Base-by-base conservation (phyloP, 2,797 vertebrate species). In the Sebastiscus tertius region DNA sequence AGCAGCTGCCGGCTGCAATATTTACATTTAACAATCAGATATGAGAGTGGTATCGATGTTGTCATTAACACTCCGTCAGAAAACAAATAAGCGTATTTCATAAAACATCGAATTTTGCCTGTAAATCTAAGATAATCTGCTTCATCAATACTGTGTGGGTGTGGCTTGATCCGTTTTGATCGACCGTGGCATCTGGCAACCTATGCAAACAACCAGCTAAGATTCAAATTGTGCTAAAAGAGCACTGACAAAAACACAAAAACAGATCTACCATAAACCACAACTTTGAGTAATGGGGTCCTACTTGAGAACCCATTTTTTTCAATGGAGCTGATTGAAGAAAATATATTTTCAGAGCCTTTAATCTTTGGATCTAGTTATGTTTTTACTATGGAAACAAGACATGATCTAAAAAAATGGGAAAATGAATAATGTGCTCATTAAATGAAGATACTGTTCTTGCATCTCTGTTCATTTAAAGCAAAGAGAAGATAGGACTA, bases 361-460 rank as follows among this genome's bases (percentile, higher is more conserved):
- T 81, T 79, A 33, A 70, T 77, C 24, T 55, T 66, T 24, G 5
- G 18, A 52, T 72, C 2, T 56, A 14, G 26, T n/a, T 10, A 9
- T 49, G 6, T 2, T 72, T 20, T 33, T 27, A 54, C 13, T 27
- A 34, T 22, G 18, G 10, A 34, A 65, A 29, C 20, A 46, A 75
- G 13, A 20, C 16, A 24, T 20, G 11, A 74, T 76, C 34, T 62
- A 34, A 75, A 16, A 16, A 79, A 39, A 34, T n/a, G 26, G 22
- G 72, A 75, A 66, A 20, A 52, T 20, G 52, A 82, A 76, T 60
- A 61, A 65, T 56, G 31, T 42, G 56, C 72, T 85, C 68, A 70
- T 69, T 82, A 73, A 83, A 69, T 20, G 14, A 60, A n/a, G 39
- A 60, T 24, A 39, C 67, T 26, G 27, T 67, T 62, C 54, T 29